Evolutionary conservation across 35 echinoderm and acorn worm species (phyloP), one percentile per base, ranked within the genome.

Genomic region (Stichopus chloronotus): DNA sequence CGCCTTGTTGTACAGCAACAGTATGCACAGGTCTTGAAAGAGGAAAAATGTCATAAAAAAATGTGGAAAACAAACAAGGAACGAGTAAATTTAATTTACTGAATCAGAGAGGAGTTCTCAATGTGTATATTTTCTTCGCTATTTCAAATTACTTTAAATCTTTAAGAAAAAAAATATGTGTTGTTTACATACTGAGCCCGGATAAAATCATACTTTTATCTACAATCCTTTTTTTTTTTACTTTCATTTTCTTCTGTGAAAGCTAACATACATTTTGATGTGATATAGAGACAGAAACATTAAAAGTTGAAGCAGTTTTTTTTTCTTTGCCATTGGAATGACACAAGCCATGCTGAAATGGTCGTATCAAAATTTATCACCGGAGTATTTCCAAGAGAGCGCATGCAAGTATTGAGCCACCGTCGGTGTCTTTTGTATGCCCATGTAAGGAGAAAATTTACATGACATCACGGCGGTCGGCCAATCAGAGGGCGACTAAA

Each of bases 311-410:
- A 43, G 30, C 69, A 19, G 59, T 20, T 19, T 19, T 12, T 14
- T 72, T 72, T 72, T 72, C 54, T 88, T 69, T 88, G 86, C 57
- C 58, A 17, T 71, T 23, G 87, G 59, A 63, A 30, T 89, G 87
- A 89, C 87, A 89, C 59, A 89, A 89, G 59, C 87, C 87, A 87
- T 57, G 55, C 55, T 54, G 52, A 71, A 63, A n/a, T 89, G 20
- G 63, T 89, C 87, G 71, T 89, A 63, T 63, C 59, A 24, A 23
- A 71, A 89, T 89, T 89, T 89, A 89, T 63, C 52, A 89, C 87
- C 87, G 17, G 12, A 17, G 59, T 52, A 89, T 89, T 89, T 43
- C 87, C 71, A 12, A 24, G 87, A 89, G 57, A 59, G 65, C 87
- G 87, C 11, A 72, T 61, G 52, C 21, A 89, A 1, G 87, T 25